These are phyloP conservation scores for Erpornis zantholeuca DNA, from an alignment of 2,113 vertebrate species.

Conservation along the genomic window DNA sequence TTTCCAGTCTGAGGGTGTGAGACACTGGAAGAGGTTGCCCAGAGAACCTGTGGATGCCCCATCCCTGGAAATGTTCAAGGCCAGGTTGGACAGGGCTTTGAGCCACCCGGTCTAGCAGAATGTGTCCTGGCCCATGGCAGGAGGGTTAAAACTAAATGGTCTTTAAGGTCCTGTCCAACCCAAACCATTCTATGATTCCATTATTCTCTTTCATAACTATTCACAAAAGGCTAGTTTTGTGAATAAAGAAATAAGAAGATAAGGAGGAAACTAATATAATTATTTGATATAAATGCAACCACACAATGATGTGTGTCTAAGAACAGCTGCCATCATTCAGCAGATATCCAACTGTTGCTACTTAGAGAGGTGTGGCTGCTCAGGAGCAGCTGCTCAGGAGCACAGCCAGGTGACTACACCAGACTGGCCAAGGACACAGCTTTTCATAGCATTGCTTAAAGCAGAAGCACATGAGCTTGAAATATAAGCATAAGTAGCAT, in stretches of 20 bases:
- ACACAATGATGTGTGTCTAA: background rate
- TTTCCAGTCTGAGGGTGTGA: background rate
- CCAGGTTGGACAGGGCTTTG: no score
- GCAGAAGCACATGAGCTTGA: background rate
- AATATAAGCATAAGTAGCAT: background rate
- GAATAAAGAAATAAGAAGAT: background rate
- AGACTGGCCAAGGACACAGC: background rate
- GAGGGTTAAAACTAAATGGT: background rate
- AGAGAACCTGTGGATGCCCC: background rate
- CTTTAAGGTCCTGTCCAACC: background rate
- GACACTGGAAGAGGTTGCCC: background rate
- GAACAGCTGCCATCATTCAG: background rate
- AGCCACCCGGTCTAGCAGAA: background rate
- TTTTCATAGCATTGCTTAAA: background rate
- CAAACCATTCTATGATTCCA: background rate
- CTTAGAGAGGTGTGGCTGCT: background rate
- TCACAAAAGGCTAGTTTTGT: background rate
- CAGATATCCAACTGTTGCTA: background rate
- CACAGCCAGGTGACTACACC: background rate
- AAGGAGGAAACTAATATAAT: background rate
- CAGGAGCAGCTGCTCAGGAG: background rate
- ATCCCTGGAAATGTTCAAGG: background rate
- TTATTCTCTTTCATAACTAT: background rate
- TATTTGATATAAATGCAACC: background rate
- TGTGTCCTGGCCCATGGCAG: no score